These are phyloP conservation scores for Drosophila kanekoi DNA, from an alignment of 2,888 invertebrate species.

Conservation along the genomic window DNA sequence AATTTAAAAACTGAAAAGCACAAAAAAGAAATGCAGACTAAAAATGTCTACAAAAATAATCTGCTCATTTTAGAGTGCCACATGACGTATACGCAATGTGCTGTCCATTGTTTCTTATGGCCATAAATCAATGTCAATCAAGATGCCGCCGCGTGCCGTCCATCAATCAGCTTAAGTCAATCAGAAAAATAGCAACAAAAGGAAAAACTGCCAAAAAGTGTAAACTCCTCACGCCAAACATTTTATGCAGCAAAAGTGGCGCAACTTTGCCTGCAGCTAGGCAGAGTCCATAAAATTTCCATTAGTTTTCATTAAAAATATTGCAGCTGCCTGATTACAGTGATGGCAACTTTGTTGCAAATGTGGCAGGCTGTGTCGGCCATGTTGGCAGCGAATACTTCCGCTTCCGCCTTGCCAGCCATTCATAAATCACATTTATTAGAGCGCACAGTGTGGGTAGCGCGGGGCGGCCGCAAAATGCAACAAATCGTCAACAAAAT, in stretches of 20 bases:
- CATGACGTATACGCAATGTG: constrained; percentile 55
- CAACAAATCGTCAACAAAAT: constrained; percentile 53
- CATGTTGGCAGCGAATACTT: constrained; percentile 41
- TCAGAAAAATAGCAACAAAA: constrained; percentile 45
- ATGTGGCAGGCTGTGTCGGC: constrained; percentile 29
- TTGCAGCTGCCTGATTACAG: constrained; percentile 45
- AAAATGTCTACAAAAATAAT: neutral
- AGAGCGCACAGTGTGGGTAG: constrained; percentile 48
- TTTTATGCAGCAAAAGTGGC: constrained; percentile 16
- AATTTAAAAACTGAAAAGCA: neutral
- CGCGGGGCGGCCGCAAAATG: constrained; percentile 24
- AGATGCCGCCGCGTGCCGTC: constrained; percentile 29
- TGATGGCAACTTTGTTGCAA: constrained; percentile 36
- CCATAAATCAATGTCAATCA: constrained; percentile 76
- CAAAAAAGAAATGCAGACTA: no score
- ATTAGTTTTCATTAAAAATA: constrained; percentile 60
- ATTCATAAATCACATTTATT: constrained; percentile 73
- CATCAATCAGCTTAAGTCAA: constrained; percentile 72
- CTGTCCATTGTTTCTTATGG: constrained; percentile 38
- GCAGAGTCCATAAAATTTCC: constrained; percentile 48
- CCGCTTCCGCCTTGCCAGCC: constrained; percentile 36
- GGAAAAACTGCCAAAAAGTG: constrained; percentile 24
- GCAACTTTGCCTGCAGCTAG: constrained; percentile 18
- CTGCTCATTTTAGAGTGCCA: constrained; percentile 15
- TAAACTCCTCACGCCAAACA: constrained; percentile 43